phyloP scores from a whole-genome alignment of 2,797 vertebrate genomes.

The Cyprinodon diabolis region DNA sequence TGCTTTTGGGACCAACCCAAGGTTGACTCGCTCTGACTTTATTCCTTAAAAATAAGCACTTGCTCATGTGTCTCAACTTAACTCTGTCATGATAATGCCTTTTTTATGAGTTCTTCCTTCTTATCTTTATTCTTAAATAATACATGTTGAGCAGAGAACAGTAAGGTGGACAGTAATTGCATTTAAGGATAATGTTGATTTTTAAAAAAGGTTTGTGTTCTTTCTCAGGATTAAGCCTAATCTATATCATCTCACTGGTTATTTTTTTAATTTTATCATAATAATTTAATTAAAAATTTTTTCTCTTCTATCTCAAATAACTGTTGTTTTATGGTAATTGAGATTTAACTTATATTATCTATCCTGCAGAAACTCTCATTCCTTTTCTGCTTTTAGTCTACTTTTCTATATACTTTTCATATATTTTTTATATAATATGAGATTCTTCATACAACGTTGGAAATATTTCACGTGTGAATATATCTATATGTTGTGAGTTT shows the following conservation, averaged over 20 bases:
- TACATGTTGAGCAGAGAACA: neutral
- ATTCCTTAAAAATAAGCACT: constrained; percentile 9
- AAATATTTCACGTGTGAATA: too few relatives aligned
- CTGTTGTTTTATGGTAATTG: neutral
- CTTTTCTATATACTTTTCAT: too few relatives aligned
- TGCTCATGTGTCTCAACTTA: constrained; percentile 3
- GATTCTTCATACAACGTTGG: too few relatives aligned
- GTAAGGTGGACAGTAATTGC: too few relatives aligned
- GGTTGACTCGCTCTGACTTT: constrained; percentile 44
- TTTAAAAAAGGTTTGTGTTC: neutral
- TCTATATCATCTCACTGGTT: neutral
- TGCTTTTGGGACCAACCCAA: constrained; percentile 60
- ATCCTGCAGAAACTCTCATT: neutral
- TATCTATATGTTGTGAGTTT: too few relatives aligned
- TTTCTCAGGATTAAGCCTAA: neutral
- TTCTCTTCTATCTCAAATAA: neutral
- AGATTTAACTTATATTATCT: neutral
- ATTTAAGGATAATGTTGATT: neutral
- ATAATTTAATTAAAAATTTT: neutral
- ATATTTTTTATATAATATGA: too few relatives aligned
- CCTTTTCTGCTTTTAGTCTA: neutral
- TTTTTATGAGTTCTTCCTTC: neutral
- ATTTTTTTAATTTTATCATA: neutral
- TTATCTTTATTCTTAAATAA: too few relatives aligned
- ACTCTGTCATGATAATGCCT: neutral